Conservation (phyloP, 1,140 invertebrate species). For the Drosophila orena region DNA sequence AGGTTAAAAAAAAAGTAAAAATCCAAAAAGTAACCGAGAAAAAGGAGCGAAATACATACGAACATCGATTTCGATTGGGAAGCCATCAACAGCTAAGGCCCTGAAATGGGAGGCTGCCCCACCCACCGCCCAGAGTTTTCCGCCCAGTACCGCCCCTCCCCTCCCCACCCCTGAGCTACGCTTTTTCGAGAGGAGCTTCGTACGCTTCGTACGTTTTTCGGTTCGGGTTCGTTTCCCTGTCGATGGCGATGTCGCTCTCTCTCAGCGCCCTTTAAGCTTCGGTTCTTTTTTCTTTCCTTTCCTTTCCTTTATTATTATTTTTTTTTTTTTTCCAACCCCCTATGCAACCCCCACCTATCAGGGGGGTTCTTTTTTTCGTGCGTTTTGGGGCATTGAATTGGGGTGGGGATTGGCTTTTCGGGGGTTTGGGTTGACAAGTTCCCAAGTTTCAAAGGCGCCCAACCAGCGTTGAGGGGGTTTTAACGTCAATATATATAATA, state of each 20-base stretch:
- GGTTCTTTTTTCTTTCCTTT: constrained; percentile 17
- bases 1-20: constrained; percentile 36
- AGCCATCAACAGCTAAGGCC: constrained; percentile 78
- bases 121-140: not conserved
- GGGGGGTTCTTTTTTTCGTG: constrained; percentile 25
- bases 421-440: constrained; percentile 57
- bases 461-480: constrained; percentile 44
- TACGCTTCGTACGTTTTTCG: constrained; percentile 19
- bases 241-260: constrained; percentile 54
- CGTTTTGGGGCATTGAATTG: constrained; percentile 72
- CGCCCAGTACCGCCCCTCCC: not conserved
- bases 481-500: constrained; percentile 47
- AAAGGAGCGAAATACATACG: constrained; percentile 68
- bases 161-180: not conserved
- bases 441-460: constrained; percentile 49
- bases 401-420: constrained; percentile 9
- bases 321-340: constrained; percentile 21
- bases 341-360: not conserved
- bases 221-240: constrained; percentile 65
- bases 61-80: constrained; percentile 85
- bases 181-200: constrained; percentile 31
- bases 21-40: constrained; percentile 31
- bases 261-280: constrained; percentile 60
- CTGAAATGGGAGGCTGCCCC: constrained; percentile 13
- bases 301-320: constrained; percentile 11